Percentiles rank a stretch among this genome's conserved stretches.
Conservation (phyloP, 2,888 invertebrate species). For the Clostera curtula region DNA sequence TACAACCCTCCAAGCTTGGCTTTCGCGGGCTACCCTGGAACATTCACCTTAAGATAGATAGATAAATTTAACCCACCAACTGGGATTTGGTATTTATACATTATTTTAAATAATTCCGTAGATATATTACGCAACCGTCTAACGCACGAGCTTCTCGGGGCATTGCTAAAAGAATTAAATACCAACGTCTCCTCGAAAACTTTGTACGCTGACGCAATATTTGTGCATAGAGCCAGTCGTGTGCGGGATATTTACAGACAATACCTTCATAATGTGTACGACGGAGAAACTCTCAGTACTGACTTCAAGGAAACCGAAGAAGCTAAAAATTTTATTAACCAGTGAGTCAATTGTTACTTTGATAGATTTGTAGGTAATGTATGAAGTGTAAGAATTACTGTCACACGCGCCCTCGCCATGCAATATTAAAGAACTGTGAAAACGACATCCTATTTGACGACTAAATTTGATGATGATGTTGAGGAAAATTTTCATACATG, state of each 20-base stretch:
- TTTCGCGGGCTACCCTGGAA: no score
- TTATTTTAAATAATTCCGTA: conserved; percentile 18
- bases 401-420: no score
- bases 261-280: conserved; percentile 71
- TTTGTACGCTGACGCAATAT: conserved; percentile 74
- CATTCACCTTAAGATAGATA: no score
- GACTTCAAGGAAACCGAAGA: conserved; percentile 63
- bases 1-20: no score
- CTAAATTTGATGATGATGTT: no score
- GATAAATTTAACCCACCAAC: not conserved
- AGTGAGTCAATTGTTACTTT: conserved; percentile 41
- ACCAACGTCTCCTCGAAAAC: conserved; percentile 39
- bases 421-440: no score
- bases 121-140: conserved; percentile 41
- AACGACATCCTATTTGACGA: no score
- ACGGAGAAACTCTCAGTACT: conserved; percentile 70
- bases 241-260: conserved; percentile 70
- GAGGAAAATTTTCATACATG: no score
- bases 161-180: conserved; percentile 51
- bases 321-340: conserved; percentile 67
- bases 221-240: conserved; percentile 71
- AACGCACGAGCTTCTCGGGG: conserved; percentile 71
- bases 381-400: no score
- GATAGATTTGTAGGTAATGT: no score
- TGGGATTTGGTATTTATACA: conserved; percentile 1